phyloP scores from a whole-genome alignment of 2,797 vertebrate species.

The Lutjanus campechanus region DNA sequence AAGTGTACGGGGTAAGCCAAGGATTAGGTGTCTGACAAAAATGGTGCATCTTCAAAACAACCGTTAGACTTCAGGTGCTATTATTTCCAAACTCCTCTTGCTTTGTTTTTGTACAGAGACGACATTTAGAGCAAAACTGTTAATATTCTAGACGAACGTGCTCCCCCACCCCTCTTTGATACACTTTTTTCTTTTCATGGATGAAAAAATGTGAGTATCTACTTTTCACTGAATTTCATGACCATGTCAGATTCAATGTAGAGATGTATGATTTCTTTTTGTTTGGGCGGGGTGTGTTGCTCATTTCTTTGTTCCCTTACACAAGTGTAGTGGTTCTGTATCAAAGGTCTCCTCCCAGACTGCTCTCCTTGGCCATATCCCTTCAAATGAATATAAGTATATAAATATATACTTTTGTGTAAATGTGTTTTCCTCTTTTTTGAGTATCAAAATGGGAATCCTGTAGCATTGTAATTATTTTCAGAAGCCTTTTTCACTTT shows the following conservation, averaged over 20 bases:
- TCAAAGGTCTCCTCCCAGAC: conserved; percentile 66
- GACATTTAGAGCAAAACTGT: conserved; percentile 74
- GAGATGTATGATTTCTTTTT: conserved; percentile 58
- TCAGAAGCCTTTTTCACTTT: conserved; percentile 83
- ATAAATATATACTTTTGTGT: conserved; percentile 88
- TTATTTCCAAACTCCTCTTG: conserved; percentile 79
- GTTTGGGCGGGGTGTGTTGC: conserved; percentile 25
- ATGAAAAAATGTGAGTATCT: conserved; percentile 57
- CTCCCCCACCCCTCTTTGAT: conserved; percentile 71
- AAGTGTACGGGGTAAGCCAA: conserved; percentile 50
- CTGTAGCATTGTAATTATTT: conserved; percentile 91
- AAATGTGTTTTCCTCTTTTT: conserved; percentile 85
- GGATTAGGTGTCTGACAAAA: conserved; percentile 51
- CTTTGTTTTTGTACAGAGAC: conserved; percentile 82
- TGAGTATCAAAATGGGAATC: conserved; percentile 78
- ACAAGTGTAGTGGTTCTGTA: conserved; percentile 69
- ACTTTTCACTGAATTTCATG: conserved; percentile 68
- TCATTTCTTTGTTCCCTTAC: conserved; percentile 67
- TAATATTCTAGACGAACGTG: conserved; percentile 70
- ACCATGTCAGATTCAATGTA: conserved; percentile 73
- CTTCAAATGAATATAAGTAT: conserved; percentile 84
- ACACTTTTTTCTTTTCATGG: conserved; percentile 61
- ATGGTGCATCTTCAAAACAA: conserved; percentile 78
- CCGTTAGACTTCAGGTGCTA: conserved; percentile 87
- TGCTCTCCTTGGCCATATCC: conserved; percentile 72